Base-by-base conservation (phyloP, 2,113 vertebrate genomes). In the Redunca redunca region DNA sequence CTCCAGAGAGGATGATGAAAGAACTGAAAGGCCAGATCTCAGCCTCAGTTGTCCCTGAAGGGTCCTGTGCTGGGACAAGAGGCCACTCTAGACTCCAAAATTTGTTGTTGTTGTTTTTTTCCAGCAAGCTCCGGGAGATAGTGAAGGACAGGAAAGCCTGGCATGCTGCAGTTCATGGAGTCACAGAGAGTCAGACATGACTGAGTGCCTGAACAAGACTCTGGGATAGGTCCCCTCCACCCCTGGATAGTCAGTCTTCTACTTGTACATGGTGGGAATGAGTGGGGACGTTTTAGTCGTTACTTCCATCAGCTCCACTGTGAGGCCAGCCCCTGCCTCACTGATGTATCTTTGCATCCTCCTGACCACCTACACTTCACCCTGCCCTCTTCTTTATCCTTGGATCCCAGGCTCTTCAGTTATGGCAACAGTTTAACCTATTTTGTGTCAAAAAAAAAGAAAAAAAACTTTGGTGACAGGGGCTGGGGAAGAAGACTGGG, bases 311-410 rank as follows among this genome's bases (percentile, higher is more conserved):
- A 67, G 36, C 6, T 50, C 48, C 19, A 1, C 58, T 52, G 78
- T 95, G 67, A 85, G 36, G 62, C 82, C 60, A 67, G 19, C 21
- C 50, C 46, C 40, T 2, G 6, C 33, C 25, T 8, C 4, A 4
- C 2, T 36, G 23, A 9, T 15, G 12, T 4, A 60, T 48, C 28
- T 57, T 6, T 40, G 21, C 15, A 33, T 19, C 77, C 16, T 86
- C 26, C 6, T 4, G 1, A 13, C 52, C 28, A 4, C 16, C 6
- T 28, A 12, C 6, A 15, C 48, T 25, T 6, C 12, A 7, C 4
- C 15, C 43, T 17, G 26, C 13, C 71, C 57, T 77, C 30, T 82
- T 46, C 52, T 58, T 87, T 5, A 40, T 14, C 26, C 40, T 80
- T 21, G n/a, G 3, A 53, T 5, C 30, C 46, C 71, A 26, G 19